Evolutionary conservation across 1,140 invertebrate genomes (phyloP).

Genomic region (Globodera rostochiensis): DNA sequence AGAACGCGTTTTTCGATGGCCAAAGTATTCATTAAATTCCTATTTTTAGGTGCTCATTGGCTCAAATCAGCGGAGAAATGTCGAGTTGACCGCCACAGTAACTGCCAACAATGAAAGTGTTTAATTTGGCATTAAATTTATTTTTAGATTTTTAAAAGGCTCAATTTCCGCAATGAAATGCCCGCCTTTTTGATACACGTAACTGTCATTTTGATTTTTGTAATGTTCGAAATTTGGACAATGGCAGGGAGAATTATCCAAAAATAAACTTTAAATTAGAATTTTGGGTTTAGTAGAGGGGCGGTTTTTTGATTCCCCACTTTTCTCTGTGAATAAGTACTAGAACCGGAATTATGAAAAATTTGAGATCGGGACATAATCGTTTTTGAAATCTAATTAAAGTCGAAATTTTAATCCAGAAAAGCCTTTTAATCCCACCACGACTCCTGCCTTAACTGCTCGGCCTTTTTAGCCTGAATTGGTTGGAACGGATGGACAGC

Average conservation of each 20-base stretch:
- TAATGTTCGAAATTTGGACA: too few species aligned
- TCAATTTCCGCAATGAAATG: constrained; percentile 10
- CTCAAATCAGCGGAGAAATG: constrained; percentile 40
- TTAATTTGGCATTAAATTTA: constrained; percentile 11
- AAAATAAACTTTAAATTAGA: background rate
- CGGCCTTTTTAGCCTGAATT: constrained; percentile 51
- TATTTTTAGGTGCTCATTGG: constrained; percentile 33
- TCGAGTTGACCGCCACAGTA: constrained; percentile 35
- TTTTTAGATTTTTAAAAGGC: constrained; percentile 4
- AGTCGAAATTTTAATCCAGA: background rate
- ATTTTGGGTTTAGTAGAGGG: background rate
- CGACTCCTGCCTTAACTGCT: background rate
- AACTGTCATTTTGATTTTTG: background rate
- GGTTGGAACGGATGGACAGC: constrained; percentile 72
- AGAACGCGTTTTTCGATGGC: background rate
- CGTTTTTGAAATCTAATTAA: background rate
- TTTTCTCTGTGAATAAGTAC: too few species aligned
- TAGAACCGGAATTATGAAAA: too few species aligned
- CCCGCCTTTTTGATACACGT: background rate
- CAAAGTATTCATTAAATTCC: background rate
- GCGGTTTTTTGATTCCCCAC: too few species aligned
- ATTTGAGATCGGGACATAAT: too few species aligned
- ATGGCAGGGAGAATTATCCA: too few species aligned
- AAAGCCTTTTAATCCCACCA: too few species aligned
- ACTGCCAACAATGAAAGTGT: constrained; percentile 15